Conservation (phyloP, 2,797 vertebrate species). For the Scolopax bukidnonensis region DNA sequence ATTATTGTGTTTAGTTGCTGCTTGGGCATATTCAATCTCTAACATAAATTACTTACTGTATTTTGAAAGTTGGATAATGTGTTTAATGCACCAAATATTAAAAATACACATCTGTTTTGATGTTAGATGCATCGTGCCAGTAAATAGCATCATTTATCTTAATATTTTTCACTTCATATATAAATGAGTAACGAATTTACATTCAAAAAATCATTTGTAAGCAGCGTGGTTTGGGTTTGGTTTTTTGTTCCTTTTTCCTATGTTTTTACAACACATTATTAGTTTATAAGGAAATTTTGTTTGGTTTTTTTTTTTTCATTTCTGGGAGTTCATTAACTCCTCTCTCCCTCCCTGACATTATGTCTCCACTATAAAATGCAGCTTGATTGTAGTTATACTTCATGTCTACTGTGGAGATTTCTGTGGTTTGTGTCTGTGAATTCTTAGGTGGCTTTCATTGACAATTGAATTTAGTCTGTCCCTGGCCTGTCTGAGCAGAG, state of each 20-base stretch:
- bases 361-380: neutral
- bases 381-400: neutral
- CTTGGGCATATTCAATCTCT: neutral
- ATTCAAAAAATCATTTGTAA: neutral
- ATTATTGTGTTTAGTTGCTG: neutral
- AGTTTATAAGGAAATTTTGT: neutral
- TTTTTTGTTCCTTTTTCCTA: neutral
- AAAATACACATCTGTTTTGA: slow-evolving; percentile 42
- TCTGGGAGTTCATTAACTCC: neutral
- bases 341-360: neutral
- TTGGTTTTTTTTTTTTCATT: neutral
- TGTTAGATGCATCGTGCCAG: slow-evolving; percentile 1
- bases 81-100: neutral
- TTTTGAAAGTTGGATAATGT: slow-evolving; percentile 51
- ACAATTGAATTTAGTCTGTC: neutral
- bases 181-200: slow-evolving; percentile 7
- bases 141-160: slow-evolving; percentile 45
- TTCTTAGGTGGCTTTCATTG: rapidly evolving
- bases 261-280: neutral
- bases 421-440: neutral
- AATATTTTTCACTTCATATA: slow-evolving; percentile 35
- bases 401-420: rapidly evolving
- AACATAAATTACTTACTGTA: slow-evolving; percentile 43
- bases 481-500: neutral
- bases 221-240: neutral